Evolutionary conservation across 2,888 invertebrate species (phyloP), one percentile per base, ranked within the genome.

Genomic region (Auanema freiburgensis): DNA sequence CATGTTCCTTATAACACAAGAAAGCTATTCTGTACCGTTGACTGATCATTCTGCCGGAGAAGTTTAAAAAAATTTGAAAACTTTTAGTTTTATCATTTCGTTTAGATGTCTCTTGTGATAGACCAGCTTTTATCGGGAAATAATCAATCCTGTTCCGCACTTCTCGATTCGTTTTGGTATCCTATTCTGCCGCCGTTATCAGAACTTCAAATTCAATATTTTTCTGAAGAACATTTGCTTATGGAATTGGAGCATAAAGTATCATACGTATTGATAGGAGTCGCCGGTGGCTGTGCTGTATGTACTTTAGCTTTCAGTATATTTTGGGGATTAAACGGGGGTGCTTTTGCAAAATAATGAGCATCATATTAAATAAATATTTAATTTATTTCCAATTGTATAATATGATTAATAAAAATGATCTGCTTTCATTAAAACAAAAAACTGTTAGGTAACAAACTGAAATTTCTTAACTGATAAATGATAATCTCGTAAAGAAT

Each of bases 321-420:
- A 46, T 77, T 77, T 60, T 75, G 74, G 74, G 77, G 77, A 18
- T 59, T 77, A 4, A 77, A 77, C 57, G 74, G 77, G 11, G 66
- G 68, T 10, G 71, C 72, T n/a, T 75, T 75, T 53, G 62, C 63
- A 2, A 63, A 67, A 42, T 67, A 59, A 63, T 52, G 8, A 33
- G 8, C 8, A 33, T 33, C 8, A 5, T 8, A 33, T 33, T 5
- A 5, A 33, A 33, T 33, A 5, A 33, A 33, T 33, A 33, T 33
- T 33, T 33, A 33, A 5, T 33, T 33, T 33, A 33, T n/a, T n/a
- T n/a, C n/a, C n/a, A 33, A 33, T 33, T 33, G 8, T 33, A 33
- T 8, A n/a, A n/a, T n/a, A n/a, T n/a, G n/a, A n/a, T n/a, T n/a
- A n/a, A n/a, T n/a, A n/a, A n/a, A n/a, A n/a, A n/a, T n/a, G n/a